phyloP scores from a whole-genome alignment of 2,797 vertebrate species.

The Apogon talboti region DNA sequence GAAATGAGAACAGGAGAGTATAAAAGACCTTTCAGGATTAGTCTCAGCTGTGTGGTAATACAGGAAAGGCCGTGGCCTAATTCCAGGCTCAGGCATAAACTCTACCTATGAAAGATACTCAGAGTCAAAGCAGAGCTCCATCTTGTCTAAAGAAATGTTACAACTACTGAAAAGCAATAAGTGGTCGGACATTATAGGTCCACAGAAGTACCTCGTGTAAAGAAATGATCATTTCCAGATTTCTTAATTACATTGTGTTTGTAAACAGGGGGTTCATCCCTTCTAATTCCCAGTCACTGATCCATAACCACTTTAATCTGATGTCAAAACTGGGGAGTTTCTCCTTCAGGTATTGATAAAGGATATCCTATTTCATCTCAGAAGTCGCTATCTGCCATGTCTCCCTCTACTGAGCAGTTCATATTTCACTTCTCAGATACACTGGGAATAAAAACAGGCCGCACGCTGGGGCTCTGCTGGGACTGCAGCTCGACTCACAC shows the following conservation, averaged over 20 bases:
- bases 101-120: slow-evolving; percentile 26
- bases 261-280: too few relatives aligned
- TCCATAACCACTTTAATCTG: slow-evolving; percentile 14
- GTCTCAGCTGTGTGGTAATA: slow-evolving; percentile 18
- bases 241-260: too few relatives aligned
- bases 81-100: slow-evolving; percentile 17
- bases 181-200: neutral
- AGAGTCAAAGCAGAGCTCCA: slow-evolving; percentile 1
- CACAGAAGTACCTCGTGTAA: too few relatives aligned
- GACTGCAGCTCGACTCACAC: slow-evolving; percentile 59
- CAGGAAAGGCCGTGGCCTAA: slow-evolving; percentile 16
- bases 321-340: slow-evolving; percentile 24
- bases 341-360: slow-evolving; percentile 32
- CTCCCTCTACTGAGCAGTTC: slow-evolving; percentile 24
- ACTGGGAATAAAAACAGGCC: slow-evolving; percentile 28
- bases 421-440: slow-evolving; percentile 29
- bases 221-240: too few relatives aligned
- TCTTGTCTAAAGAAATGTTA: slow-evolving; percentile 22
- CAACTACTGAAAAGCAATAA: neutral
- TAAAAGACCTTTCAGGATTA: slow-evolving; percentile 18
- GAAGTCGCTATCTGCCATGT: slow-evolving; percentile 22
- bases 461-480: slow-evolving; percentile 43
- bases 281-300: neutral
- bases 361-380: slow-evolving; percentile 25
- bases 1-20: neutral